Percentiles rank a stretch among this genome's conserved stretches.
Evolutionary conservation across 2,113 vertebrate genomes (phyloP).

Genomic region (Sphyrna mokarran): DNA sequence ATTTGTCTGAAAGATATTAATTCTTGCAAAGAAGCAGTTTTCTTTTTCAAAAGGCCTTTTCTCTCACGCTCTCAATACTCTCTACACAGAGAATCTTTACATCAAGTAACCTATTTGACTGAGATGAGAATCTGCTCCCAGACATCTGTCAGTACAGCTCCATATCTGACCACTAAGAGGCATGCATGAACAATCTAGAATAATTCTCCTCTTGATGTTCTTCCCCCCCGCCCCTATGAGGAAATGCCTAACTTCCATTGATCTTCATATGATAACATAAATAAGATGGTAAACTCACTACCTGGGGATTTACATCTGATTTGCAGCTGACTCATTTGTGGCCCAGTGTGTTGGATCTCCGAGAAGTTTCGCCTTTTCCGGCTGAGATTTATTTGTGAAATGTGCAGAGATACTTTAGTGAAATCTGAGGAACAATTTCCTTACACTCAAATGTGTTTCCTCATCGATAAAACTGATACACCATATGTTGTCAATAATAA

Average conservation of each 20-base stretch:
- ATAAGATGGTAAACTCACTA: neutral
- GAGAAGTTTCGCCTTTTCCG: neutral
- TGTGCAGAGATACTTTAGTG: conserved; percentile 15
- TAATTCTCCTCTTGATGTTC: neutral
- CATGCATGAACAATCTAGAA: neutral
- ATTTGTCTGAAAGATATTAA: neutral
- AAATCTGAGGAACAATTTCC: conserved; percentile 32
- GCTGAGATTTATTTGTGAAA: conserved; percentile 26
- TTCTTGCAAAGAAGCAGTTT: neutral
- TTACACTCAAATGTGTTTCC: conserved; percentile 28
- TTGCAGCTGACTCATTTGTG: conserved; percentile 14
- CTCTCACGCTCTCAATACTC: no score
- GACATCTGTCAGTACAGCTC: neutral
- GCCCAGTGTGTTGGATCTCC: neutral
- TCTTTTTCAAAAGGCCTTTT: neutral
- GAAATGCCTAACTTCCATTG: conserved; percentile 13
- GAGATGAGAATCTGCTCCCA: neutral
- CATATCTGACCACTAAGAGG: neutral
- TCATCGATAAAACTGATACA: conserved; percentile 28
- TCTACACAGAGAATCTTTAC: neutral
- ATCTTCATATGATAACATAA: neutral
- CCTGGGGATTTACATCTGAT: conserved; percentile 17
- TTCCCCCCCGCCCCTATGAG: neutral
- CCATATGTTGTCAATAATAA: conserved; percentile 31
- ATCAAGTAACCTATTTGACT: neutral